A percentile compares a stretch with the other conserved stretches of the same genome.
phyloP scores from a whole-genome alignment of 2,888 invertebrate genomes.

The Heliconius hortense region DNA sequence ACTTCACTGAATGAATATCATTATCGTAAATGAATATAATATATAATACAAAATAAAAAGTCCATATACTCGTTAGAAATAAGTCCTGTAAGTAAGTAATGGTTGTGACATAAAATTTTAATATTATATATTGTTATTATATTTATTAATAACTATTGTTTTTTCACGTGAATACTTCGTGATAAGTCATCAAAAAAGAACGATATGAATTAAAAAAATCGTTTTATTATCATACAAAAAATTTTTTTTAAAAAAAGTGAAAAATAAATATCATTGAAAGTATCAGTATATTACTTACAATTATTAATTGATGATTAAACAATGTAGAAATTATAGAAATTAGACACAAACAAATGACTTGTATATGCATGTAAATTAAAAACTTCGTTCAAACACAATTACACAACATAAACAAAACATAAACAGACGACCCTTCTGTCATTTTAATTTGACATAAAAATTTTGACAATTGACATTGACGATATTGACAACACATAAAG shows the following conservation, averaged over 20 bases:
- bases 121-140: background rate
- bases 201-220: background rate
- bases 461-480: background rate
- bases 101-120: background rate
- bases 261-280: no score
- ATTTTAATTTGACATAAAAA: background rate
- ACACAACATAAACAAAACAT: background rate
- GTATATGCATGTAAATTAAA: background rate
- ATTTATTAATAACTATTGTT: background rate
- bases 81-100: background rate
- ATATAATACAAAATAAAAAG: no score
- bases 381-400: no score
- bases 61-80: no score
- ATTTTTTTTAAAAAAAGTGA: no score
- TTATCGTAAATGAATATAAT: no score
- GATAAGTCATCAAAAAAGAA: no score
- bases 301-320: background rate
- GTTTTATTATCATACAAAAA: background rate
- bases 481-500: constrained; percentile 4
- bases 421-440: background rate
- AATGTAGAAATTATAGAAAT: background rate
- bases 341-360: background rate
- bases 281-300: constrained; percentile 6
- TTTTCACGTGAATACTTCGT: no score
- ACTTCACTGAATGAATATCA: no score